These are phyloP conservation scores for Drosophila littoralis DNA, from an alignment of 1,140 invertebrate species.

Conservation along the genomic window DNA sequence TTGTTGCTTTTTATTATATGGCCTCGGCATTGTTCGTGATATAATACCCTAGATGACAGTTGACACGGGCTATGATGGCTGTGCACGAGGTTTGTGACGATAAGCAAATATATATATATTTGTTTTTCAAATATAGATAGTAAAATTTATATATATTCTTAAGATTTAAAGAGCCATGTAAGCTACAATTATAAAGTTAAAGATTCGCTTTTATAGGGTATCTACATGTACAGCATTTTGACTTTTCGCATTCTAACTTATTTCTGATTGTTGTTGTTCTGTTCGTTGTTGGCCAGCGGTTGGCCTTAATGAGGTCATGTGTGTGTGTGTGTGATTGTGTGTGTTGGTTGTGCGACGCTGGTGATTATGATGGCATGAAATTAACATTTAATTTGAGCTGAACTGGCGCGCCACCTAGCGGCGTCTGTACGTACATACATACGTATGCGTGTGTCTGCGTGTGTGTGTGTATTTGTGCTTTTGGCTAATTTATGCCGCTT, in stretches of 20 bases:
- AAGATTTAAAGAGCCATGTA: background rate
- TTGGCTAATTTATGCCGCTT: conserved; percentile 75
- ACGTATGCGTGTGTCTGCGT: background rate
- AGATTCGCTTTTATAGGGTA: conserved; percentile 7
- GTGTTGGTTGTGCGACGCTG: conserved; percentile 47
- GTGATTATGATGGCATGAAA: conserved; percentile 82
- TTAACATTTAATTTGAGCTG: conserved; percentile 82
- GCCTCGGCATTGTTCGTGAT: conserved; percentile 43
- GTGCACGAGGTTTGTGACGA: too few relatives aligned
- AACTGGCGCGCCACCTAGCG: conserved; percentile 67
- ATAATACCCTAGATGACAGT: conserved; percentile 15
- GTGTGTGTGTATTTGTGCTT: conserved; percentile 33
- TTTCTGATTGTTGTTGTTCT: conserved; percentile 45
- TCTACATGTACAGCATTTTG: background rate
- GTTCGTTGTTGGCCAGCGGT: conserved; percentile 41
- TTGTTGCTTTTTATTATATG: conserved; percentile 65
- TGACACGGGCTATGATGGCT: background rate
- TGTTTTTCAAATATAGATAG: too few relatives aligned
- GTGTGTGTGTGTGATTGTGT: conserved; percentile 68
- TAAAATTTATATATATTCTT: too few relatives aligned
- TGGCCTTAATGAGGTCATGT: conserved; percentile 81
- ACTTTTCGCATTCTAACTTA: conserved; percentile 31
- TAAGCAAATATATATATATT: too few relatives aligned
- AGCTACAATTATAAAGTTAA: background rate
- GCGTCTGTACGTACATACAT: conserved; percentile 16